Base-by-base conservation (phyloP, 1,140 invertebrate species). In the Coelopa frigida region DNA sequence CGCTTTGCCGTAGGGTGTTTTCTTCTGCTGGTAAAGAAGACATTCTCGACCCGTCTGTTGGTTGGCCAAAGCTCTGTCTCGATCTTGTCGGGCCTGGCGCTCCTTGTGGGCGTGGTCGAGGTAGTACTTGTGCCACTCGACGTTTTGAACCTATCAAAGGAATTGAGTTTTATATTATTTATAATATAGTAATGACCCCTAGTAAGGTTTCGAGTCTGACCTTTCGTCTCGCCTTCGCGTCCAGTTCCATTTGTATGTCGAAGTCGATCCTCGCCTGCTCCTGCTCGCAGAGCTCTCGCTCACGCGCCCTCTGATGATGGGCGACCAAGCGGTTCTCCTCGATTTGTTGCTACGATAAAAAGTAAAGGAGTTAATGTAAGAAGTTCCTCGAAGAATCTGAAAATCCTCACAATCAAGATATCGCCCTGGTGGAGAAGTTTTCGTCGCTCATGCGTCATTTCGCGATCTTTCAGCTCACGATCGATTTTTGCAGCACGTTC, bases 1-100 rank as follows among this genome's bases (percentile, higher is more conserved):
- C 38, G 5, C 23, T 42, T 32, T 49, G 12, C 37, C 29, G 15
- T 49, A 49, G 11, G 47, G 47, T 32, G 11, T 21, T 17, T 49
- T 49, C 5, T 11, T 15, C 10, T 14, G 18, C 17, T 44, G 47
- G 5, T 49, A 27, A 12, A 49, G 20, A 15, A 49, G 35, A 38
- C 47, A 49, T 2, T 42, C 47, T 5, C 41, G 43, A 29, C 36
- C 26, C 10, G 32, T 14, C 24, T 40, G 36, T 21, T 15, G 38
- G 23, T 27, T 17, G 5, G 43, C 41, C 21, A 35, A 31, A 4
- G 38, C 41, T 22, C 26, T 5, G 4, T 21, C 5, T 17, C 32
- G n/a, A 26, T 49, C 32, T 1, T 18, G 20, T 35, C 37, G 36
- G 35, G 23, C 15, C 14, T 48, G n/a, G 11, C 29, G 18, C n/a